These are phyloP conservation scores for Zaprionus ornatus DNA, from an alignment of 1,140 invertebrate genomes.

Conservation along the genomic window DNA sequence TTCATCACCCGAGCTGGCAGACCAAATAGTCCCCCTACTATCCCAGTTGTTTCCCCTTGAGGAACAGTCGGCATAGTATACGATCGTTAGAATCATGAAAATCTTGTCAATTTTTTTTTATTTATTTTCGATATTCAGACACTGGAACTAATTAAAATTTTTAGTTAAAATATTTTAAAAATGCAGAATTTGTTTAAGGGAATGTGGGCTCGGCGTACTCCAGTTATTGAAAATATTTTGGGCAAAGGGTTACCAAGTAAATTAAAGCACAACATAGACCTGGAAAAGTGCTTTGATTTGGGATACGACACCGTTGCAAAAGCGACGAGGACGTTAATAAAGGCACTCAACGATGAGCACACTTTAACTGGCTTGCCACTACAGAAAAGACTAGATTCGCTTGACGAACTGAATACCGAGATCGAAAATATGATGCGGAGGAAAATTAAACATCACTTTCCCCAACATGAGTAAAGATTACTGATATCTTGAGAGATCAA, in stretches of 20 bases:
- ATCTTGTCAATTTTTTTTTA: neutral
- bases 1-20: conserved; percentile 88
- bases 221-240: neutral
- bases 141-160: neutral
- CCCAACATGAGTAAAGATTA: conserved; percentile 89
- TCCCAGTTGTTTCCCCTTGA: conserved; percentile 46
- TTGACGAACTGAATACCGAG: conserved; percentile 96
- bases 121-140: neutral
- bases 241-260: neutral
- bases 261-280: neutral
- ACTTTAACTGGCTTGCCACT: neutral
- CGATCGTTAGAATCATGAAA: neutral
- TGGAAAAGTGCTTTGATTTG: conserved; percentile 11
- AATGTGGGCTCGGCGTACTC: neutral
- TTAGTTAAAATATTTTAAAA: neutral
- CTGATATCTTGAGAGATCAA: neutral
- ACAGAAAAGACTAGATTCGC: neutral
- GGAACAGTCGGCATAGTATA: neutral
- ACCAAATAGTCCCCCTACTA: conserved; percentile 87
- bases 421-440: conserved; percentile 93
- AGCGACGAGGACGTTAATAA: neutral
- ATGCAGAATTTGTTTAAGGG: neutral
- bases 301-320: neutral
- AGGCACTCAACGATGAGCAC: neutral
- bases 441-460: conserved; percentile 89